A percentile compares a stretch with the other conserved stretches of the same genome.
Conservation (phyloP, 2,888 invertebrate species). For the Eucera pruinosa region DNA sequence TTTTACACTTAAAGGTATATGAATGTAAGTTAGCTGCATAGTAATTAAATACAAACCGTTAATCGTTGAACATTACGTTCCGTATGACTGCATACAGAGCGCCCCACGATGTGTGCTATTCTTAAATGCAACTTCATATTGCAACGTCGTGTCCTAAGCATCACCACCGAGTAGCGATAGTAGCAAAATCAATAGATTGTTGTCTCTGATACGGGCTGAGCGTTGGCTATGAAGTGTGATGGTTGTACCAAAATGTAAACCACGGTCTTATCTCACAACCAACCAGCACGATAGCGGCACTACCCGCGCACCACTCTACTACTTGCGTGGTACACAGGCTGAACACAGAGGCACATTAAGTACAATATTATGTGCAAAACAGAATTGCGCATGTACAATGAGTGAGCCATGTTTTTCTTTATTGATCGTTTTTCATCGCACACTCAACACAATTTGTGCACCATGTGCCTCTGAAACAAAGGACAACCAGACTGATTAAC, state of each 20-base stretch:
- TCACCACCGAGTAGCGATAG: slow-evolving; percentile 83
- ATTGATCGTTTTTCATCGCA: slow-evolving; percentile 80
- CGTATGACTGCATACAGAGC: slow-evolving; percentile 74
- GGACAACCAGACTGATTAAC: slow-evolving; percentile 86
- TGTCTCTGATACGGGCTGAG: slow-evolving; percentile 82
- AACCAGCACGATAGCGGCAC: slow-evolving; percentile 72
- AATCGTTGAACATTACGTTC: slow-evolving; percentile 82
- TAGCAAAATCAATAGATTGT: slow-evolving; percentile 84
- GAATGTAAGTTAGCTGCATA: slow-evolving; percentile 78
- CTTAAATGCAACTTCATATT: slow-evolving; percentile 82
- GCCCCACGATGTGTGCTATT: slow-evolving; percentile 70
- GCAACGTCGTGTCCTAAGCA: slow-evolving; percentile 79
- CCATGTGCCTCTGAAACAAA: slow-evolving; percentile 94
- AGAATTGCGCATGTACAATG: slow-evolving; percentile 81
- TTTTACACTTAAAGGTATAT: slow-evolving; percentile 50
- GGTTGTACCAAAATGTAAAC: slow-evolving; percentile 74
- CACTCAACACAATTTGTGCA: slow-evolving; percentile 84
- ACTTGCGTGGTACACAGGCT: slow-evolving; percentile 81
- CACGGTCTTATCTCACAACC: slow-evolving; percentile 78
- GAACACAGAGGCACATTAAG: slow-evolving; percentile 83
- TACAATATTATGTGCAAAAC: slow-evolving; percentile 74
- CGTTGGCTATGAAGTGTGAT: slow-evolving; percentile 81
- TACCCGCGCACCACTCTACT: slow-evolving; percentile 80
- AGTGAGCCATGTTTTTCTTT: slow-evolving; percentile 81
- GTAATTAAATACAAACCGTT: slow-evolving; percentile 83